Evolutionary conservation across 2,113 vertebrate genomes (phyloP).

Genomic region (Pangasianodon hypophthalmus): DNA sequence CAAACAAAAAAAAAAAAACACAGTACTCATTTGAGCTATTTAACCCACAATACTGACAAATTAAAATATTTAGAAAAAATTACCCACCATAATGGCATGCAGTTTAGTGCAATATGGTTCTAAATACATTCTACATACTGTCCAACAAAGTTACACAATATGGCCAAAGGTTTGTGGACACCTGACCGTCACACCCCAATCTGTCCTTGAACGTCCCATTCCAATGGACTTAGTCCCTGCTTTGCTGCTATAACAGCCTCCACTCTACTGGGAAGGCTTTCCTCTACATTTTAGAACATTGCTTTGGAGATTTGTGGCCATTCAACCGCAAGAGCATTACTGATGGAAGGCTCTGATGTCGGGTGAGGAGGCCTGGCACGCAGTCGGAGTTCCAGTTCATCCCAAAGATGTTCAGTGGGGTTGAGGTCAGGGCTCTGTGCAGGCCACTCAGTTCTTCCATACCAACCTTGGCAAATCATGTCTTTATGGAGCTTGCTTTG

Average conservation of each 20-base stretch:
- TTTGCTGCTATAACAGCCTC: background rate
- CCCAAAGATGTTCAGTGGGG: background rate
- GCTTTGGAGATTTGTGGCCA: background rate
- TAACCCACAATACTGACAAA: slow-evolving; percentile 17
- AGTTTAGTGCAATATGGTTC: slow-evolving; percentile 46
- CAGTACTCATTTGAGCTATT: background rate
- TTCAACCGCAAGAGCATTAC: background rate
- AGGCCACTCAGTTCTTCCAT: background rate
- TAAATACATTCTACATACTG: slow-evolving; percentile 2
- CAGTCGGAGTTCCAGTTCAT: background rate
- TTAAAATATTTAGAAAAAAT: background rate
- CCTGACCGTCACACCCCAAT: background rate
- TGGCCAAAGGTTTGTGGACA: background rate
- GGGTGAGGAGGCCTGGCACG: background rate
- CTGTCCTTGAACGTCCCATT: background rate
- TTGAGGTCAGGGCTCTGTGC: background rate
- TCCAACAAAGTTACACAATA: background rate
- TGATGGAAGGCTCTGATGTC: background rate
- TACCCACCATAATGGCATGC: slow-evolving; percentile 35
- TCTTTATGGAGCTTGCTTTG: background rate
- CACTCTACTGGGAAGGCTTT: background rate
- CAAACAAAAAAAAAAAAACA: background rate
- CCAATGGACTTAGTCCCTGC: background rate
- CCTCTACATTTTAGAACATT: background rate
- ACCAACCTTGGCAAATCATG: background rate